A percentile compares a stretch with the other conserved stretches of the same genome.
phyloP scores from a whole-genome alignment of 2,888 invertebrate species.

The Thymelicus lineola region DNA sequence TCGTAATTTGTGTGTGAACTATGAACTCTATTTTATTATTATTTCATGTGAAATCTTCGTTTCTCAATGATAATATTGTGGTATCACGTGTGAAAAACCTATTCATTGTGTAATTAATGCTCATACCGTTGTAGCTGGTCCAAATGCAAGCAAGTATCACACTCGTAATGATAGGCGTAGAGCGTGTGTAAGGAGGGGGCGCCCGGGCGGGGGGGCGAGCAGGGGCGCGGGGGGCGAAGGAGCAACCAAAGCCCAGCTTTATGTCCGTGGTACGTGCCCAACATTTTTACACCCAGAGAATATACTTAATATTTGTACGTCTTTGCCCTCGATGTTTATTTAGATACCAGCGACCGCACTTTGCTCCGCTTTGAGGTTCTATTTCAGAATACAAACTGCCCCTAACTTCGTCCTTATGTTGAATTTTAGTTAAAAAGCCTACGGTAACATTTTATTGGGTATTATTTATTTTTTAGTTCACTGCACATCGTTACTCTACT shows the following conservation, averaged over 20 bases:
- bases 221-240: too few species aligned
- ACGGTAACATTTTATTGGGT: too few species aligned
- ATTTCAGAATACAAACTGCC: background rate
- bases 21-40: too few species aligned
- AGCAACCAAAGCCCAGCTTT: background rate
- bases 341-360: background rate
- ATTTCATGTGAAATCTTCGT: too few species aligned
- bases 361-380: background rate
- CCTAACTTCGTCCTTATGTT: too few species aligned
- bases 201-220: background rate
- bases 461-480: too few species aligned
- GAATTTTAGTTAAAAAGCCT: too few species aligned
- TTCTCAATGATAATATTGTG: too few species aligned
- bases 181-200: background rate
- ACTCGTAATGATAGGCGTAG: background rate
- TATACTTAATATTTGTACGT: slow-evolving; percentile 1
- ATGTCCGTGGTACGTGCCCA: slow-evolving; percentile 3
- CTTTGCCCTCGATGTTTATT: slow-evolving; percentile 2
- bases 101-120: too few species aligned
- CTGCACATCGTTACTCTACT: too few species aligned
- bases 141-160: background rate
- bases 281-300: background rate
- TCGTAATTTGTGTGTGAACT: too few species aligned
- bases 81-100: too few species aligned
- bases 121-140: background rate